Percentiles rank a stretch among this genome's conserved stretches.
These are phyloP conservation scores for Phyllostomus hastatus DNA, from an alignment of 2,113 vertebrate genomes.

Conservation along the genomic window DNA sequence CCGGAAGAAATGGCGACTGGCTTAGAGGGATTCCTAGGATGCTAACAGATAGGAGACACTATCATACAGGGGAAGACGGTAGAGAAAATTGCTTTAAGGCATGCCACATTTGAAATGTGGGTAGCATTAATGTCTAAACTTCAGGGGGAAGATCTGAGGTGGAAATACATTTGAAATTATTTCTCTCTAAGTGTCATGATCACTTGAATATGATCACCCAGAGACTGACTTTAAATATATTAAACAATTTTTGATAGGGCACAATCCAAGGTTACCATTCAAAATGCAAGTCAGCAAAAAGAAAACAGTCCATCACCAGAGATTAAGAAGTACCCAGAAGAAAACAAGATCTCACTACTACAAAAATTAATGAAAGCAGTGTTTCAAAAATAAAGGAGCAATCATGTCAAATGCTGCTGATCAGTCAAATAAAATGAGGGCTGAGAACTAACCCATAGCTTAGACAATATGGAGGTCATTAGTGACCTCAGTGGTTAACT, in stretches of 20 bases:
- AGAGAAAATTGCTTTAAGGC: neutral
- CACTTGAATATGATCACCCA: neutral
- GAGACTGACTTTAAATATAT: neutral
- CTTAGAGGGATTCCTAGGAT: neutral
- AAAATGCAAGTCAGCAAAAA: neutral
- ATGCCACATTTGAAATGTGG: neutral
- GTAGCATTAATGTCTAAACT: neutral
- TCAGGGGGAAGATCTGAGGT: neutral
- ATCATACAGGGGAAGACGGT: neutral
- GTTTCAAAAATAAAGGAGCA: neutral
- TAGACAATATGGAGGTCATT: neutral
- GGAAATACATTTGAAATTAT: neutral
- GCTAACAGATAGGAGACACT: neutral
- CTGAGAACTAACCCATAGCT: neutral
- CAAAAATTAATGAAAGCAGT: neutral
- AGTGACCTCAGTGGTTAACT: neutral
- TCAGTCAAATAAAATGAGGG: neutral
- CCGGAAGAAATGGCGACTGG: neutral
- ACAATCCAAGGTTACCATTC: neutral
- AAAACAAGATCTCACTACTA: neutral
- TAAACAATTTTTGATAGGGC: too few species aligned
- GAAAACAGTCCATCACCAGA: neutral
- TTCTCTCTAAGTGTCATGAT: neutral
- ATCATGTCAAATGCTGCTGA: neutral
- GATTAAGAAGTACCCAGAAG: neutral